Base-by-base conservation (phyloP, 1,140 invertebrate genomes). In the Eubasilissa regina region DNA sequence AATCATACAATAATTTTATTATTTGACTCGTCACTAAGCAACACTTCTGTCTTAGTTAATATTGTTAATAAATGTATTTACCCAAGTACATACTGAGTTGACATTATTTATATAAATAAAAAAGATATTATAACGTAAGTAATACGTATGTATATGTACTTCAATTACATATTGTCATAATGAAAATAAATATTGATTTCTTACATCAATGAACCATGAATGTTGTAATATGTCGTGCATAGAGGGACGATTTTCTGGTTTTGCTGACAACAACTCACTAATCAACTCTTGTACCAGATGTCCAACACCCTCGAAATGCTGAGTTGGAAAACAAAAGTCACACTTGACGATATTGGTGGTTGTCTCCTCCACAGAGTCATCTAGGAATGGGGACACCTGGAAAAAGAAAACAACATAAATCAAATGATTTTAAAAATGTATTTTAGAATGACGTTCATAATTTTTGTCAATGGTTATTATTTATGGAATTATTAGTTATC, bases 281-380 rank as follows among this genome's bases (percentile, higher is more conserved):
- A 95, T 92, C 9, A 96, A 86, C 64, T 92, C 89, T 83, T 94
- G 94, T 0, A 93, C 94, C 62, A 93, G 91, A 58, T 91, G 88
- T n/a, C 93, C 94, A 77, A 96, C 91, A 15, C 88, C 89, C 44
- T 89, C 86, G 87, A 95, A 96, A 86, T 94, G 94, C 85, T 96
- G 94, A n/a, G 94, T 92, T 12, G 94, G 94, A 85, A 95, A 96
- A 84, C 94, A 95, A 85, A 92, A 95, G 87, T 96, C 94, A 84
- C 94, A 94, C 83, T 94, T 94, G 0, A 96, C 89, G 82, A 96
- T 95, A 85, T 96, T 95, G 6, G 94, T 92, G 58, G 93, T 95
- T 0, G 95, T 96, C 87, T 96, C 95, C 85, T 96, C 95, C 58
- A 94, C 90, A 7, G 93, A 95, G 84, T 96, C 95, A 84, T 96